Base-by-base conservation (phyloP, 2,797 vertebrate genomes). In the Peromyscus aztecus region DNA sequence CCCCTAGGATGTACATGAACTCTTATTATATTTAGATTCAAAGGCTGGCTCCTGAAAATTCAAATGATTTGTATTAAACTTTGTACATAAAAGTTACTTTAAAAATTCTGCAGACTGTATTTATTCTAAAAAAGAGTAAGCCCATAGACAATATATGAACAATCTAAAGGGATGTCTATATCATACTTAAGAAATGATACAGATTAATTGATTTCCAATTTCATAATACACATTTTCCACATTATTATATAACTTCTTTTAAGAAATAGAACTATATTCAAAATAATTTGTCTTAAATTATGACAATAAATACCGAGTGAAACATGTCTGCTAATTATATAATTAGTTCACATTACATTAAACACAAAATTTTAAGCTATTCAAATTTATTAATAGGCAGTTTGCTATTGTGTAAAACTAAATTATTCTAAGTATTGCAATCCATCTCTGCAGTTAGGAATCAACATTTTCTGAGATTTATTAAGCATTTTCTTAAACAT, bases 331-430 rank as follows among this genome's bases (percentile, higher is more conserved):
- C 73, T 88, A 89, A 82, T 67, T 82, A 40, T 63, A 37, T 31
- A 13, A 21, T 69, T 94, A 31, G 2, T 87, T 93, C 43, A 43
- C 31, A 65, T 93, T 97, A 80, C 12, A n/a, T 61, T 69, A 82
- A 87, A 55, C 11, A 73, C 3, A n/a, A 8, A 61, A n/a, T 65
- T 55, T 63, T 13, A 5, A 71, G 31, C 29, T 67, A 89, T 69
- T 49, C 21, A 61, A 86, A 46, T 76, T 71, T 43, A 84, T 4
- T 92, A 80, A 82, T 69, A 46, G 23, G 5, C 2, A 69, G 0
- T 24, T 65, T 37, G 49, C 14, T 21, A 59, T 80, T 86, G n/a
- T 6, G 55, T 73, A 61, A 40, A 24, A 49, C 78, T 69, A 46
- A 76, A 83, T 80, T 12, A 46, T 55, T 65, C 31, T 78, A 11